phyloP scores from a whole-genome alignment of 2,888 invertebrate genomes.

The Eutolmus rufibarbis region DNA sequence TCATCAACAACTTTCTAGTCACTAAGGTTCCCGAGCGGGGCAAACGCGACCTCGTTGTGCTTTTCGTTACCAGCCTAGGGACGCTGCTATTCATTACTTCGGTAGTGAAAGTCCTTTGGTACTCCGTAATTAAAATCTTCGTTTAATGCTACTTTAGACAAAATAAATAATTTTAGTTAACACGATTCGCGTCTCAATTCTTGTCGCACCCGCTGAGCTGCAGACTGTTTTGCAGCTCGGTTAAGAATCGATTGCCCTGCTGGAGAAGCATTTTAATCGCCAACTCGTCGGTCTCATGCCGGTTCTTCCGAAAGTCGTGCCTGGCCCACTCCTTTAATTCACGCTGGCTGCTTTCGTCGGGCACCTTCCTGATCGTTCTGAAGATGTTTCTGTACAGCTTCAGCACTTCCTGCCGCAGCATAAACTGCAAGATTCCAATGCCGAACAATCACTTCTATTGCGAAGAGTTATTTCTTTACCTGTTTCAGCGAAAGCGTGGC shows the following conservation, averaged over 20 bases:
- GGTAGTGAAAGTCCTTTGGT: constrained; percentile 67
- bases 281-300: constrained; percentile 74
- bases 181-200: constrained; percentile 40
- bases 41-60: constrained; percentile 70
- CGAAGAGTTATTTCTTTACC: constrained; percentile 59
- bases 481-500: constrained; percentile 69
- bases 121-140: constrained; percentile 56
- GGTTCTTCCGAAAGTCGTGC: constrained; percentile 76
- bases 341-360: constrained; percentile 68
- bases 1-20: constrained; percentile 69
- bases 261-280: constrained; percentile 75
- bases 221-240: constrained; percentile 72
- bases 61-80: constrained; percentile 76
- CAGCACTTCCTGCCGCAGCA: constrained; percentile 79
- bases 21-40: constrained; percentile 65
- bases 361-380: constrained; percentile 71
- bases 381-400: constrained; percentile 78
- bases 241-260: constrained; percentile 74
- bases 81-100: constrained; percentile 74
- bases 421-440: constrained; percentile 69
- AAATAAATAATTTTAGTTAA: constrained; percentile 37
- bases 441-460: neutral
- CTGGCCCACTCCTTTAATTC: constrained; percentile 79
- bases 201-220: constrained; percentile 64
- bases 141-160: constrained; percentile 48